phyloP scores from a whole-genome alignment of 2,113 vertebrate species.

The Tragulus kanchil region DNA sequence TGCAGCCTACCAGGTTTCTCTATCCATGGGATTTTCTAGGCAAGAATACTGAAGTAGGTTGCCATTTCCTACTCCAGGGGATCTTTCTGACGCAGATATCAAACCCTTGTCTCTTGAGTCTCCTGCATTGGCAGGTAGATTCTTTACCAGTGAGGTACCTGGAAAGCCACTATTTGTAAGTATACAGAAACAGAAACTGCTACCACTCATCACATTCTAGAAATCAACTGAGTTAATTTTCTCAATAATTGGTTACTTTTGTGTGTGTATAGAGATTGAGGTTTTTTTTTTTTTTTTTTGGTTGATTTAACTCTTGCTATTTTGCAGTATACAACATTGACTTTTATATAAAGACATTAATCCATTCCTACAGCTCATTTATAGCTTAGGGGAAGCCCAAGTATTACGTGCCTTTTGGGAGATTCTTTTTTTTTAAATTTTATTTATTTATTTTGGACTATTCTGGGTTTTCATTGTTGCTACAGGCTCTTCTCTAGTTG shows the following conservation, averaged over 20 bases:
- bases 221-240: conserved; percentile 39
- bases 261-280: neutral
- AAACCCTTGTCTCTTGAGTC: neutral
- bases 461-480: no score
- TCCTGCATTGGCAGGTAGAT: neutral
- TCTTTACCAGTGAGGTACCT: neutral
- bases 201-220: neutral
- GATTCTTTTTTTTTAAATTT: neutral
- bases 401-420: conserved; percentile 32
- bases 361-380: neutral
- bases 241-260: conserved; percentile 17
- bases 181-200: neutral
- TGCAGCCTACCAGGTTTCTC: neutral
- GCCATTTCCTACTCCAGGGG: neutral
- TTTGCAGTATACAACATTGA: conserved; percentile 17
- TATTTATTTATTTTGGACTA: no score
- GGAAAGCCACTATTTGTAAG: neutral
- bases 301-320: conserved; percentile 10
- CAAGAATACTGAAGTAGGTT: neutral
- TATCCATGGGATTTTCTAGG: neutral
- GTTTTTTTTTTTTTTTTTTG: neutral
- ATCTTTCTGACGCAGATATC: neutral
- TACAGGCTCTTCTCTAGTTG: no score
- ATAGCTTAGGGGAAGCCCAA: neutral
- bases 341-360: conserved; percentile 26